phyloP scores from a whole-genome alignment of 2,888 invertebrate species.

The Sesia bembeciformis region DNA sequence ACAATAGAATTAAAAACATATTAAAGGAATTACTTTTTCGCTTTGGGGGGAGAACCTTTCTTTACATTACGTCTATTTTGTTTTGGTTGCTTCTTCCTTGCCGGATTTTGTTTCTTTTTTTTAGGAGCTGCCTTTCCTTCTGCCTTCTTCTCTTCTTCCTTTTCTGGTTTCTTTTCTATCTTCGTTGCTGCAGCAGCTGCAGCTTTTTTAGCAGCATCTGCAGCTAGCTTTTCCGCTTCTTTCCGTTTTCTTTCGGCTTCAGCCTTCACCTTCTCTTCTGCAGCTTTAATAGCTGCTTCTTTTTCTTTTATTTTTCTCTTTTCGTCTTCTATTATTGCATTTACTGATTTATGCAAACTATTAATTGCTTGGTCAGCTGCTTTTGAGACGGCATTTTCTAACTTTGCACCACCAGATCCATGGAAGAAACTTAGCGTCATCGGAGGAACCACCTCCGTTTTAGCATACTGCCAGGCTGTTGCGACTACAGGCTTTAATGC shows the following conservation, averaged over 20 bases:
- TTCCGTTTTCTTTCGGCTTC: slow-evolving; percentile 23
- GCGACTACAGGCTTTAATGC: slow-evolving; percentile 21
- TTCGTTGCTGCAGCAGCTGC: slow-evolving; percentile 1
- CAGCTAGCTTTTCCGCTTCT: slow-evolving; percentile 15
- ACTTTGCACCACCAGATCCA: slow-evolving; percentile 29
- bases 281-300: slow-evolving; percentile 30
- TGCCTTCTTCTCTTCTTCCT: slow-evolving; percentile 16
- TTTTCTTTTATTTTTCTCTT: slow-evolving; percentile 20
- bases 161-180: slow-evolving; percentile 8
- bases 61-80: slow-evolving; percentile 8
- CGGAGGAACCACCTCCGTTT: slow-evolving; percentile 56
- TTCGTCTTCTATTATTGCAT: slow-evolving; percentile 31
- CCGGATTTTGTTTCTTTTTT: slow-evolving; percentile 11
- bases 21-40: too few species aligned
- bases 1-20: too few species aligned
- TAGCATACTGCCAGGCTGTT: slow-evolving; percentile 47
- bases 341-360: slow-evolving; percentile 22
- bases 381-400: slow-evolving; percentile 29
- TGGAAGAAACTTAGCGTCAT: slow-evolving; percentile 30
- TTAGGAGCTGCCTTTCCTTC: slow-evolving; percentile 7
- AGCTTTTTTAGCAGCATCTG: slow-evolving; percentile 13
- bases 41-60: slow-evolving; percentile 9
- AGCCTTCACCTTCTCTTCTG: slow-evolving; percentile 27
- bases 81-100: slow-evolving; percentile 10
- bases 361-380: slow-evolving; percentile 23